phyloP scores from a whole-genome alignment of 2,113 vertebrate genomes.

The Brienomyrus longianalis region DNA sequence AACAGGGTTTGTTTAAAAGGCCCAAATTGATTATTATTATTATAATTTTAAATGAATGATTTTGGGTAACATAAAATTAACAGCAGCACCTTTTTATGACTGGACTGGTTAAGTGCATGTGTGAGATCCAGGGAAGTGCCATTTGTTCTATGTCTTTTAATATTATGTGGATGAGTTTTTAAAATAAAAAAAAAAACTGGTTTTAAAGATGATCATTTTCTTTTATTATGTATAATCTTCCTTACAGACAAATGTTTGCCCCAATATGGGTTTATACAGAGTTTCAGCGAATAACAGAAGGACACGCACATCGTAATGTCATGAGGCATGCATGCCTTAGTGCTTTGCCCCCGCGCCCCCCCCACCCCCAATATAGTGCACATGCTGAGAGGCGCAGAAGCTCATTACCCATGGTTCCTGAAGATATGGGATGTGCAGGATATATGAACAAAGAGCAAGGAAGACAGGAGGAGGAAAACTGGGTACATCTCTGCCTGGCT shows the following conservation, averaged over 20 bases:
- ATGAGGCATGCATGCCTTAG: neutral
- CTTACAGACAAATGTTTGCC: neutral
- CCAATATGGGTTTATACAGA: neutral
- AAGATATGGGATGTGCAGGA: constrained; percentile 48
- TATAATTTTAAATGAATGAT: neutral
- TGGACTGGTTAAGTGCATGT: neutral
- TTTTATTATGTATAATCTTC: neutral
- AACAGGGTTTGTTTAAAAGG: neutral
- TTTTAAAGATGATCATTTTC: neutral
- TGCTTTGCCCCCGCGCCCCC: neutral
- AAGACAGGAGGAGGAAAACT: constrained; percentile 48
- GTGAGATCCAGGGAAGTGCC: neutral
- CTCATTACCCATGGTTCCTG: constrained; percentile 57
- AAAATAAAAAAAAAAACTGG: neutral
- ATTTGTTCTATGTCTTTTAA: neutral
- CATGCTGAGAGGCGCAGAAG: constrained; percentile 32
- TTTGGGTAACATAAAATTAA: neutral
- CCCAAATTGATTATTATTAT: neutral
- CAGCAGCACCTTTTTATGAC: neutral
- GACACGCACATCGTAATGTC: neutral
- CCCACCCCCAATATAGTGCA: constrained; percentile 28
- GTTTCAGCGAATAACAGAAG: neutral
- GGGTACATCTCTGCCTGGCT: constrained; percentile 57
- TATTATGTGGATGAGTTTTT: neutral
- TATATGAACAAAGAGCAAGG: constrained; percentile 57